Base-by-base conservation (phyloP, 2,113 vertebrate genomes). In the Cottus gobio region DNA sequence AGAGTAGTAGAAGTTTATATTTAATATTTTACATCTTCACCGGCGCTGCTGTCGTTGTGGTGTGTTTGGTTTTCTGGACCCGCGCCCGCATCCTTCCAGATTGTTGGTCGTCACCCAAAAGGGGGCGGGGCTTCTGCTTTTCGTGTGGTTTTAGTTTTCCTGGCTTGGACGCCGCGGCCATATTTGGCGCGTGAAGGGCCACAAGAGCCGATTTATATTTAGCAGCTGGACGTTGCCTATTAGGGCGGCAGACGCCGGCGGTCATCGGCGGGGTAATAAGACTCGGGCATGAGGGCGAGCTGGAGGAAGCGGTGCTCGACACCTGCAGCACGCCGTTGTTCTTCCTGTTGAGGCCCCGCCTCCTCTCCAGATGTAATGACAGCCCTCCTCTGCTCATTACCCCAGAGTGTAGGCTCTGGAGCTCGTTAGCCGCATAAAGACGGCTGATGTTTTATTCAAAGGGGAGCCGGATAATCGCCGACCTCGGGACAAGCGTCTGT, bases 361-460 rank as follows among this genome's bases (percentile, higher is more conserved):
- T 58, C 36, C 36, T 37, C 36, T 37, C 9, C 36, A 37, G 34
- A 34, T 6, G 34, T 34, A 34, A 34, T 34, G 34, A 34, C 2
- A 5, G 34, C 34, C 34, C 34, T 34, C 34, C 31, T 1, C 34
- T 5, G 31, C 31, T 80, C 72, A 61, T 90, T 82, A 84, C 72
- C 81, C 69, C 66, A 3, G 13, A 79, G 78, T 66, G 78, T 76
- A 61, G 22, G 60, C 36, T 3, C 75, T 60, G 9, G 13, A 54
- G 86, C 83, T 86, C 30, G 71, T 90, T 87, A 88, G 84, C 68
- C 3, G 26, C 48, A 54, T 75, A 65, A 83, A 72, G 82, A 81
- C 52, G 66, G 80, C 66, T 79, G 12, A 85, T 88, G 89, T 88
- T 83, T 86, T 85, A 88, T 88, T 90, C 84, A n/a, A n/a, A n/a